Percentiles rank a stretch among this genome's conserved stretches.
Conservation (phyloP, 2,888 invertebrate genomes). For the Leptopilina drosophilae region DNA sequence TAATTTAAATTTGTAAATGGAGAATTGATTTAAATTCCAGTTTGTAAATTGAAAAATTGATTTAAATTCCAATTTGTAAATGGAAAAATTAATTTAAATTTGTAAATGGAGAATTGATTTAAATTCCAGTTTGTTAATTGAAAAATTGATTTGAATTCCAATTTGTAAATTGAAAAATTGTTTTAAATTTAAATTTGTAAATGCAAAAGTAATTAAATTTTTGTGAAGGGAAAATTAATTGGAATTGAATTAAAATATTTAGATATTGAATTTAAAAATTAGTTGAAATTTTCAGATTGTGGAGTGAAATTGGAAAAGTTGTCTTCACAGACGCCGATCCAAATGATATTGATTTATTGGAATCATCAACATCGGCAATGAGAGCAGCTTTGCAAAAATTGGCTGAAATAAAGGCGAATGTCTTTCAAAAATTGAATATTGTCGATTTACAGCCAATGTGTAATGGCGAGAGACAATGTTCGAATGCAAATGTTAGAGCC, state of each 20-base stretch:
- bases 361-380: conserved; percentile 86
- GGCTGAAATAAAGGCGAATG: conserved; percentile 76
- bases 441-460: conserved; percentile 80
- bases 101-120: too few species aligned
- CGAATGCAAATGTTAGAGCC: conserved; percentile 63
- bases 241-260: too few species aligned
- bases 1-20: too few species aligned
- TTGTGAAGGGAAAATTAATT: too few species aligned
- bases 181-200: not conserved
- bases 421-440: conserved; percentile 80
- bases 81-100: too few species aligned
- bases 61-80: too few species aligned
- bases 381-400: conserved; percentile 85
- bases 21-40: too few species aligned
- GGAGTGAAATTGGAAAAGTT: conserved; percentile 83
- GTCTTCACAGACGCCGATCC: conserved; percentile 80
- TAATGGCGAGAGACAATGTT: conserved; percentile 62
- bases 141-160: too few species aligned
- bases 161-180: too few species aligned
- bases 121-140: not conserved
- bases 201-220: too few species aligned
- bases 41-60: too few species aligned
- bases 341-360: conserved; percentile 79
- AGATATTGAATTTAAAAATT: not conserved
- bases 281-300: conserved; percentile 77